Evolutionary conservation across 2,888 invertebrate species (phyloP).

Genomic region (Ormyrus nitidulus): DNA sequence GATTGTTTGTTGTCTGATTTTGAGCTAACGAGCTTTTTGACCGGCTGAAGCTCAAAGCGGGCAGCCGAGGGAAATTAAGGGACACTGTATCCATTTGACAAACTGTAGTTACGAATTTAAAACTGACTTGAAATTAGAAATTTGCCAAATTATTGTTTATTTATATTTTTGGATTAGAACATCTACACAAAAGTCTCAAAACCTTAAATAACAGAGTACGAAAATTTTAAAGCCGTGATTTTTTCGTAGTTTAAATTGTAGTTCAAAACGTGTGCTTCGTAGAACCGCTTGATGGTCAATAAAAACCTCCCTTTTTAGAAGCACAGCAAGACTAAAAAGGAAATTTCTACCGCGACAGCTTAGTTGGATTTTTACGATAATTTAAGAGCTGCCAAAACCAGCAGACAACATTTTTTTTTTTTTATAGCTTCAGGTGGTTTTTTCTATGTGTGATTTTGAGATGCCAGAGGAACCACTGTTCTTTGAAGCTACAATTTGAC

Average conservation of each 20-base stretch:
- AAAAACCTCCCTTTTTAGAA: constrained; percentile 11
- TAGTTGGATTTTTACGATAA: constrained; percentile 21
- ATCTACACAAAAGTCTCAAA: neutral
- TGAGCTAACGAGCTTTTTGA: no score
- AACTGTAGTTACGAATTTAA: no score
- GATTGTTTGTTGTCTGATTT: no score
- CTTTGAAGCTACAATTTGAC: no score
- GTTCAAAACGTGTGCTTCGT: constrained; percentile 16
- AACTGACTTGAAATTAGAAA: no score
- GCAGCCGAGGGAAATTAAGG: no score
- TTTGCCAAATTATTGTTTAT: neutral
- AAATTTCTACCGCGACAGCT: constrained; percentile 11
- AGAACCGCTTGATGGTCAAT: constrained; percentile 37
- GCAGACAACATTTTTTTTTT: constrained; percentile 7
- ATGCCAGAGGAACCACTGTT: no score
- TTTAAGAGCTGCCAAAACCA: constrained; percentile 2
- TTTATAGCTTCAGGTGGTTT: neutral
- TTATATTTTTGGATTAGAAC: neutral
- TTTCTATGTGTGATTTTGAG: neutral
- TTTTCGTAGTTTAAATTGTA: constrained; percentile 9
- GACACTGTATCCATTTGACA: no score
- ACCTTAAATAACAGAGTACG: neutral
- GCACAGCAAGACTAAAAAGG: constrained; percentile 4
- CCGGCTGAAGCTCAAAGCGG: no score
- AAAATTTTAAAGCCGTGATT: neutral